Evolutionary conservation across 1,140 invertebrate genomes (phyloP).

Genomic region (Lysiphlebus fabarum): DNA sequence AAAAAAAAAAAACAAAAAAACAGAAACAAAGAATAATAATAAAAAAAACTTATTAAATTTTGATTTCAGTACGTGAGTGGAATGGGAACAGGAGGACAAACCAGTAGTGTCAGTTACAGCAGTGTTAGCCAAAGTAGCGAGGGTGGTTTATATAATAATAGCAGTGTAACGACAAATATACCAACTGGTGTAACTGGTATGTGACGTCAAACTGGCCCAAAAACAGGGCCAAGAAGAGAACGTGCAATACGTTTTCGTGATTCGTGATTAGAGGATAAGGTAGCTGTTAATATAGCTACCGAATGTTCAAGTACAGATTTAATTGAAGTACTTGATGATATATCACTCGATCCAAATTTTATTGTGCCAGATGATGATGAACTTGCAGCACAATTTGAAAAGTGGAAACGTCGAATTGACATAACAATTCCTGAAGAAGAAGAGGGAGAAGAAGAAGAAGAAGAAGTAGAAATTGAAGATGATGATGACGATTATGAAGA

Average conservation of each 20-base stretch:
- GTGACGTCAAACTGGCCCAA: conserved; percentile 49
- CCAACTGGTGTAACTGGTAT: conserved; percentile 35
- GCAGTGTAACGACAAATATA: conserved; percentile 19
- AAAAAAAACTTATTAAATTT: conserved; percentile 15
- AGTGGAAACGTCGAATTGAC: conserved; percentile 15
- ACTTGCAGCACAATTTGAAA: conserved; percentile 8
- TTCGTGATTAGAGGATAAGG: conserved; percentile 40
- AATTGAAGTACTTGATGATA: conserved; percentile 1
- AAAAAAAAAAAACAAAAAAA: too few relatives aligned
- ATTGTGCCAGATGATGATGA: conserved; percentile 10
- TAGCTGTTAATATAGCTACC: neutral
- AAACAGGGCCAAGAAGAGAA: conserved; percentile 43
- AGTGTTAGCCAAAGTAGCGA: conserved; percentile 51
- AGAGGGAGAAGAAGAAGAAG: conserved; percentile 12
- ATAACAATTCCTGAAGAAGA: conserved; percentile 19
- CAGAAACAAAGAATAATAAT: too few relatives aligned
- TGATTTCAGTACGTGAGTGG: conserved; percentile 47
- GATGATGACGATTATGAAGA: neutral
- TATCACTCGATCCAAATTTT: neutral
- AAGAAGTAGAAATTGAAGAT: conserved; percentile 6
- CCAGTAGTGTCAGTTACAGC: conserved; percentile 49
- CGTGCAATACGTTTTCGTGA: conserved; percentile 49
- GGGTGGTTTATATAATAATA: conserved; percentile 36
- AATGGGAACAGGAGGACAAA: conserved; percentile 39
- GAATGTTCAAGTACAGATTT: neutral